Percentiles rank a stretch among this genome's conserved stretches.
These are phyloP conservation scores for Leucoraja erinaceus DNA, from an alignment of 2,113 vertebrate genomes.

Conservation along the genomic window DNA sequence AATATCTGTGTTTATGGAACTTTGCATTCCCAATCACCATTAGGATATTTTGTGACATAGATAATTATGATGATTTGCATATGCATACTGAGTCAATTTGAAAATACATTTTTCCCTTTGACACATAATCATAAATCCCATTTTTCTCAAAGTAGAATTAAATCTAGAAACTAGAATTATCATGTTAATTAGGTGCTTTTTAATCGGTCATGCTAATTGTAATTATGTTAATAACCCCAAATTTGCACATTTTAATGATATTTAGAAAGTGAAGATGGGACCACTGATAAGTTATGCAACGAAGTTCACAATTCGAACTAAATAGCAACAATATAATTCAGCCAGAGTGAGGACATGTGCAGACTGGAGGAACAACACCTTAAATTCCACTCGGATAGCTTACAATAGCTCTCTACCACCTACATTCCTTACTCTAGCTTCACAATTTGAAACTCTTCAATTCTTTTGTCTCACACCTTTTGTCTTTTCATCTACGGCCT, in stretches of 20 bases:
- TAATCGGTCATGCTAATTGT: constrained; percentile 24
- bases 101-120: not conserved
- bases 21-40: not conserved
- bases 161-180: not conserved
- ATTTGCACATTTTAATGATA: not conserved
- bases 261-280: not conserved
- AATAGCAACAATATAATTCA: too few species aligned
- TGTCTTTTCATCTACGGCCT: too few species aligned
- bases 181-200: constrained; percentile 27
- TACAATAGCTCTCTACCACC: too few species aligned
- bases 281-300: constrained; percentile 1
- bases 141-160: not conserved
- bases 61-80: not conserved
- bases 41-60: not conserved
- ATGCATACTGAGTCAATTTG: not conserved
- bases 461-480: too few species aligned
- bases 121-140: not conserved
- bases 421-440: too few species aligned
- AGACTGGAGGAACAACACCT: too few species aligned
- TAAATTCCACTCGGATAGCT: too few species aligned
- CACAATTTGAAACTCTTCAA: too few species aligned
- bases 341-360: too few species aligned
- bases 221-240: not conserved
- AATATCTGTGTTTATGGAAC: not conserved
- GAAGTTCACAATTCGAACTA: not conserved